These are phyloP conservation scores for Microcebus murinus DNA, from an alignment of 2,113 vertebrate genomes.

Conservation along the genomic window DNA sequence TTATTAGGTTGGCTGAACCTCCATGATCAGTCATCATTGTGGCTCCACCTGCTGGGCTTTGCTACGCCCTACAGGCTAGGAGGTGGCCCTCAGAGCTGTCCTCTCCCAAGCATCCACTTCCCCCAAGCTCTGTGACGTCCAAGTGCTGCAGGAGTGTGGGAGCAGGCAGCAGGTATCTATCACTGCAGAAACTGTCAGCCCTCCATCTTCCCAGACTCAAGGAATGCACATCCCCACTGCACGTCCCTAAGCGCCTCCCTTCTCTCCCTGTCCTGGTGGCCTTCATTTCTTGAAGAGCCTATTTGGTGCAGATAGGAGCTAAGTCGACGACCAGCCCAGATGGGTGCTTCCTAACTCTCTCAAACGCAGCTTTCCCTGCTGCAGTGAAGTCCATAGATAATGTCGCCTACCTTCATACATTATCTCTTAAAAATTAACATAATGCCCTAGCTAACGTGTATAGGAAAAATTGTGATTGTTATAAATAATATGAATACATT, in stretches of 20 bases:
- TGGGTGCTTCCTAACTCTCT: neutral
- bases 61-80: neutral
- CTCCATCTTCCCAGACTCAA: neutral
- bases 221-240: neutral
- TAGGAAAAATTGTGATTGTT: neutral
- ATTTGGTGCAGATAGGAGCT: accelerated
- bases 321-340: neutral
- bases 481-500: neutral
- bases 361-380: neutral
- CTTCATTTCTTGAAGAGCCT: neutral
- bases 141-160: neutral
- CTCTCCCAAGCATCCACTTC: neutral
- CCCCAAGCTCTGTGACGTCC: neutral
- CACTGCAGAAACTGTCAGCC: neutral
- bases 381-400: neutral
- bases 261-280: neutral
- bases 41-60: slow-evolving; percentile 7
- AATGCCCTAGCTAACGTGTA: neutral
- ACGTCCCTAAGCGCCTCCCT: neutral
- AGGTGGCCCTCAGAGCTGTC: neutral
- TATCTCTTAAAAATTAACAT: neutral
- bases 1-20: no score
- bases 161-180: neutral
- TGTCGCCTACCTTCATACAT: neutral
- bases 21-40: accelerated